Percentiles rank a stretch among this genome's conserved stretches.
phyloP scores from a whole-genome alignment of 1,140 invertebrate species.

The Trypoxylus dichotomus region DNA sequence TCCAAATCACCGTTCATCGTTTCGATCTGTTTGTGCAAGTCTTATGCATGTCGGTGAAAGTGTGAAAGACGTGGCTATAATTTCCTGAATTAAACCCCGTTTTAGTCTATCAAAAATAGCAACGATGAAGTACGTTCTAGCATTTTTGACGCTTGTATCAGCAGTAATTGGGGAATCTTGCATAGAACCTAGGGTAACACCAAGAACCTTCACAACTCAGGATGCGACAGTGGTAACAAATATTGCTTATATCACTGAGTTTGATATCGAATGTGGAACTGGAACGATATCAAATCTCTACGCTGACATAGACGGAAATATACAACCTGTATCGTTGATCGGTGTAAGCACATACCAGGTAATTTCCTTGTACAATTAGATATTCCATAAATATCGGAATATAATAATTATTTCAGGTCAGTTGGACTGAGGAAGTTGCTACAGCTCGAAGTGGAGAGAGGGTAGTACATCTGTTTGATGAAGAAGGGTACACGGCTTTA shows the following conservation, averaged over 20 bases:
- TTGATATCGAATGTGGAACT: constrained; percentile 67
- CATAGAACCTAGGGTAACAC: constrained; percentile 64
- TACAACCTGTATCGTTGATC: constrained; percentile 76
- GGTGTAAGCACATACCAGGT: constrained; percentile 80
- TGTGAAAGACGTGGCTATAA: neutral
- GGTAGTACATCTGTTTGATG: constrained; percentile 81
- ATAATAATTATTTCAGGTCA: constrained; percentile 64
- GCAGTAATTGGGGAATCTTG: constrained; percentile 51
- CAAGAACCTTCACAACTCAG: constrained; percentile 80
- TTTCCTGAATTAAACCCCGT: neutral
- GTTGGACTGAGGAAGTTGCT: constrained; percentile 86
- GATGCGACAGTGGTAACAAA: constrained; percentile 88
- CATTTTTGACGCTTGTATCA: neutral
- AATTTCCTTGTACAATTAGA: constrained; percentile 40
- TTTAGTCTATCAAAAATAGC: neutral
- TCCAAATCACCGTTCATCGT: neutral
- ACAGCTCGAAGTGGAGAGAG: constrained; percentile 79
- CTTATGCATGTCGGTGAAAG: too few relatives aligned
- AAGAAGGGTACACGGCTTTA: constrained; percentile 85
- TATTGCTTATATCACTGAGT: constrained; percentile 78
- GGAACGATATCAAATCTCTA: constrained; percentile 73
- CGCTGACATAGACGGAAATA: constrained; percentile 80
- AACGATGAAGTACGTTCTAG: neutral
- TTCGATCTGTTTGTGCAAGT: too few relatives aligned
- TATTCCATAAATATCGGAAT: neutral